Base-by-base conservation (phyloP, 2,888 invertebrate species). In the Serripes groenlandicus region DNA sequence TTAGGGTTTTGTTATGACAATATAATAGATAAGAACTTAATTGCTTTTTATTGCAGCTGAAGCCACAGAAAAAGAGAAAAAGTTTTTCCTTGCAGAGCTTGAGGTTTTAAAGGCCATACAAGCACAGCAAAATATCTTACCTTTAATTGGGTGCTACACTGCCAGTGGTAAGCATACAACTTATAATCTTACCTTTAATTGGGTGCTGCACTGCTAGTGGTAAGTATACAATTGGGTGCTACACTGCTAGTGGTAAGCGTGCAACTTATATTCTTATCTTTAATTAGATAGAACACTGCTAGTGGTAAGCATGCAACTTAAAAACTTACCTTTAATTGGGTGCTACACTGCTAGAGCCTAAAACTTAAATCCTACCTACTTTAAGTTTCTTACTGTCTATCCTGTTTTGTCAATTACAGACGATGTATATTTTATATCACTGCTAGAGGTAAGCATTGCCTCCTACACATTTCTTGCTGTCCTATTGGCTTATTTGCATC, bases 181-280 rank as follows among this genome's bases (percentile, higher is more conserved):
- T 49, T 49, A 5, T 49, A n/a, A 86, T 93, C n/a, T 85, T 92
- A 37, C 85, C 89, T 9, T 85, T 93, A 26, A 91, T 92, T 42
- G 93, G 91, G 30, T 92, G 92, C 80, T 93, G 92, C 71, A 93
- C 92, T n/a, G 86, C 89, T 1, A 90, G 89, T 83, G 92, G 92
- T 92, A 81, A 79, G 78, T 49, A 3, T 5, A 21, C 2, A 15
- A 91, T 92, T 42, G 93, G 91, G 30, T 92, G 92, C 80, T 93
- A 92, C 71, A 93, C 92, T n/a, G 86, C 89, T 1, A 90, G 89
- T 83, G 92, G 92, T 92, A 81, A 79, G 78, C 21, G 2, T 5
- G 15, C 2, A 15, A 3, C 21, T 49, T 49, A 5, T 49, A n/a
- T 85, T 93, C n/a, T 85, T 92, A 37, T 84, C 89, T 9, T 85